Evolutionary conservation across 2,888 invertebrate genomes (phyloP), one percentile per base, ranked within the genome.

Genomic region (Melieria omissa): DNA sequence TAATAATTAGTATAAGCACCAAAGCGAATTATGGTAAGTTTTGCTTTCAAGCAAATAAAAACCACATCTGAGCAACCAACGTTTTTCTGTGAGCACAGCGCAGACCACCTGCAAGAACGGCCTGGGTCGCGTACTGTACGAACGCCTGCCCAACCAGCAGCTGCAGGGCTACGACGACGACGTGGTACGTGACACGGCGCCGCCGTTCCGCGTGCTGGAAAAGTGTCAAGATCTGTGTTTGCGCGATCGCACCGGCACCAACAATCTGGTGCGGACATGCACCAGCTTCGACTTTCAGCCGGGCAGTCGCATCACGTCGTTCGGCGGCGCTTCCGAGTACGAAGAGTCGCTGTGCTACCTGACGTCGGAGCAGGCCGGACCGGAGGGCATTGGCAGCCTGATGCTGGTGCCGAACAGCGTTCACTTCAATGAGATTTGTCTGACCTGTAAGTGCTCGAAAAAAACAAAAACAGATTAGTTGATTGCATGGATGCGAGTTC

Each of bases 41-140:
- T 58, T 46, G 60, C 4, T 62, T 45, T 62, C 45, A 62, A 10
- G 4, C 10, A 62, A 62, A 29, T 8, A 29, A 60, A 8, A 7
- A 29, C 29, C 16, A 3, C 8, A 58, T 14, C 42, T 42, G 8
- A 60, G 29, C 29, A 29, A 45, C 42, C 8, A 5, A 45, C n/a
- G 41, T 29, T 55, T 41, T 9, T 41, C 29, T 57, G 12, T n/a
- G 29, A 55, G 3, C 52, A 42, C 75, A 87, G 87, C 85, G 83
- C 96, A 96, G 91, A 95, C 95, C 77, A 94, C 95, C 73, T 96
- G 96, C 87, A 96, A 96, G 85, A 93, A 95, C 84, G 96, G 96
- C 70, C 90, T 94, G 84, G 96, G 96, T 55, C 90, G 95, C 83
- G 92, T 96, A 49, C 93, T 95, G 88, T 96, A 95, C 84, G 96